Percentiles rank a stretch among this genome's conserved stretches.
phyloP scores from a whole-genome alignment of 1,140 invertebrate species.

The Hyles euphorbiae region DNA sequence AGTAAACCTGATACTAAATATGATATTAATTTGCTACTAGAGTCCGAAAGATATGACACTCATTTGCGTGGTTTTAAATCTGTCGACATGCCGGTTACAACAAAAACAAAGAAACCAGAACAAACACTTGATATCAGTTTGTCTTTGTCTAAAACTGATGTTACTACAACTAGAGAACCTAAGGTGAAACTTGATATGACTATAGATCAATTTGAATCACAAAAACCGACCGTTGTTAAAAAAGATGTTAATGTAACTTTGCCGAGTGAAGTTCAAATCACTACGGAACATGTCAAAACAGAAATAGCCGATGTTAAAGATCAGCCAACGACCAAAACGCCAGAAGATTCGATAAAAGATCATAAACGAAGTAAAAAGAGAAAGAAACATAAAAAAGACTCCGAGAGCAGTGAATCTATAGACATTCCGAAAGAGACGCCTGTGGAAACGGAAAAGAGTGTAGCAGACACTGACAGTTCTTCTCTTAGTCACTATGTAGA shows the following conservation, averaged over 20 bases:
- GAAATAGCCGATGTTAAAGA: conserved; percentile 17
- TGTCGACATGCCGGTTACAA: conserved; percentile 11
- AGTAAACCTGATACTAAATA: conserved; percentile 21
- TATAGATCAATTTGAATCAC: conserved; percentile 37
- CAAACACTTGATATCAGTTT: conserved; percentile 53
- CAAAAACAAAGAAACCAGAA: conserved; percentile 16
- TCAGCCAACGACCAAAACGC: not conserved
- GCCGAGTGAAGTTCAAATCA: conserved; percentile 44
- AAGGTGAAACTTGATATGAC: conserved; percentile 49
- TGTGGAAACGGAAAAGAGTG: conserved; percentile 47
- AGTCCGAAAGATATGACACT: conserved; percentile 44
- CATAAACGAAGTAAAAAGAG: conserved; percentile 41
- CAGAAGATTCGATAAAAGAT: conserved; percentile 30
- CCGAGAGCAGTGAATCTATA: conserved; percentile 31
- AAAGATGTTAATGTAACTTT: conserved; percentile 50
- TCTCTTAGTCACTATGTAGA: conserved; percentile 61
- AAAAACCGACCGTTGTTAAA: conserved; percentile 39
- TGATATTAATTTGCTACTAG: conserved; percentile 39
- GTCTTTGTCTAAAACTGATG: conserved; percentile 44
- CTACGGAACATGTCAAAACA: conserved; percentile 26
- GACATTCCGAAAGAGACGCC: conserved; percentile 30
- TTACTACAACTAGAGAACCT: conserved; percentile 32
- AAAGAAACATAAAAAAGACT: conserved; percentile 40
- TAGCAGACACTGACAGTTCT: conserved; percentile 55
- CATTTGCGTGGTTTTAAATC: conserved; percentile 23